Evolutionary conservation across 2,113 vertebrate genomes (phyloP).

Genomic region (Zosterops lateralis): DNA sequence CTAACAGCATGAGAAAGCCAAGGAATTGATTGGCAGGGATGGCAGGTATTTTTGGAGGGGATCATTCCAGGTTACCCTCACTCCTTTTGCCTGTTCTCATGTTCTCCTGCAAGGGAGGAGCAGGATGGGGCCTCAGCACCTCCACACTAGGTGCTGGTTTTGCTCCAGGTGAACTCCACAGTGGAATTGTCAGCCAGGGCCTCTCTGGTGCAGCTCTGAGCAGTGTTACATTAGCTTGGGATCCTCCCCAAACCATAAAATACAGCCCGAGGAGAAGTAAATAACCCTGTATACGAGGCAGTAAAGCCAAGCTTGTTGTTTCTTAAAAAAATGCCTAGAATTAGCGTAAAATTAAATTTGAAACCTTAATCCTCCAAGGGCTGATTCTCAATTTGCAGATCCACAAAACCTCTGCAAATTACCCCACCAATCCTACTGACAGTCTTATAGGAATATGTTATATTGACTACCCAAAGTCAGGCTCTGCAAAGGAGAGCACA

Average conservation of each 20-base stretch:
- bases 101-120: not conserved
- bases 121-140: not conserved
- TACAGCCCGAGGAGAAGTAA: conserved; percentile 31
- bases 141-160: fast-evolving
- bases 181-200: not conserved
- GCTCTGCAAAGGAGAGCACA: not conserved
- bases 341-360: conserved; percentile 64
- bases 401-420: conserved; percentile 61
- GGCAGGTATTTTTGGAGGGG: not conserved
- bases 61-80: fast-evolving
- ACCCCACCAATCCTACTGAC: conserved; percentile 48
- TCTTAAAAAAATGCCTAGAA: conserved; percentile 46
- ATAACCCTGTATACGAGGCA: conserved; percentile 9
- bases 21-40: not conserved
- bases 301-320: conserved; percentile 46
- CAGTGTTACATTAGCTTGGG: not conserved
- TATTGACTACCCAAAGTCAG: conserved; percentile 46
- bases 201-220: not conserved
- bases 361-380: conserved; percentile 55
- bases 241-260: conserved; percentile 28
- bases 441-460: conserved; percentile 51
- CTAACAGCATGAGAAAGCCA: not conserved
- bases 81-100: fast-evolving
- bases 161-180: not conserved
- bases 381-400: conserved; percentile 59